Evolutionary conservation across 2,797 vertebrate genomes (phyloP), one percentile per base, ranked within the genome.

Genomic region (Helarctos malayanus): DNA sequence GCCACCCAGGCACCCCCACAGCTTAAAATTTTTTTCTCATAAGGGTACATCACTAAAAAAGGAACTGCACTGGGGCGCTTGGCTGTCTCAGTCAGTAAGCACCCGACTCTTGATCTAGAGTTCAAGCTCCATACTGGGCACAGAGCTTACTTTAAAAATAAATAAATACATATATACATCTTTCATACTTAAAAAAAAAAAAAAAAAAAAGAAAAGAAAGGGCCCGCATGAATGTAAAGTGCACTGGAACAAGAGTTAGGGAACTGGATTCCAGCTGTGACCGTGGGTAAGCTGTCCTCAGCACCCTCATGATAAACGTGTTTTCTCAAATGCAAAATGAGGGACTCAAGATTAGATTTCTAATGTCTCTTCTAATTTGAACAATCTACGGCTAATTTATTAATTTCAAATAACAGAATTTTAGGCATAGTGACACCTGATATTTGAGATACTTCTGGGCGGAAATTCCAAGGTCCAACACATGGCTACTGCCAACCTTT

Each of bases 311-410:
- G 27, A 93, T 11, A 27, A 45, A 83, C 2, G 45, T 54, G 63
- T 54, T 96, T 93, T 94, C 65, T 94, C 38, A 29, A 86, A 68
- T 89, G 29, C 56, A 75, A 80, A 94, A 84, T 35, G 47, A 91
- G 25, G 35, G 79, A 65, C 68, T 91, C 65, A 87, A 52, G 63
- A 84, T 73, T 47, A 57, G 73, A 21, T 63, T 27, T 68, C 52
- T 85, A 93, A 63, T 32, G 32, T 45, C 57, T 89, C 54, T 92
- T 92, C 23, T 89, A 88, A 94, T 85, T 3, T 79, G 56, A 75
- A 47, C 27, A 86, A 81, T 61, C 63, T 80, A 52, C 75, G 56
- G 5, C 7, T 85, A 69, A 95, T 87, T 79, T 57, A 93, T 79
- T 57, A 92, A 93, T 73, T 76, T 38, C 9, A 92, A 90, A 94